A percentile compares a stretch with the other conserved stretches of the same genome.
These are phyloP conservation scores for Bombus confusus DNA, from an alignment of 1,140 invertebrate species.

Conservation along the genomic window DNA sequence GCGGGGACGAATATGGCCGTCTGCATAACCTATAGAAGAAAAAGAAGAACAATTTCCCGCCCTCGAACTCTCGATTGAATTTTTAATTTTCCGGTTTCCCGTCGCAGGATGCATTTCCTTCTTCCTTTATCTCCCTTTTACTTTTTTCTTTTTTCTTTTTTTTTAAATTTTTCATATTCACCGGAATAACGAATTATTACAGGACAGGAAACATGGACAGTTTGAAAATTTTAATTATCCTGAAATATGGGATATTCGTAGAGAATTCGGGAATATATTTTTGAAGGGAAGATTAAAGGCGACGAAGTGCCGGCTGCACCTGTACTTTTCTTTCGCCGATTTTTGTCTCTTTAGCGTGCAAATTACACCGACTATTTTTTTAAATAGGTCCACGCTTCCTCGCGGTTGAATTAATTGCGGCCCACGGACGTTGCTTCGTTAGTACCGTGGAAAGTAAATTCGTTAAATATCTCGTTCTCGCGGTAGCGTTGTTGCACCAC, in stretches of 20 bases:
- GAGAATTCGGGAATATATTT: background rate
- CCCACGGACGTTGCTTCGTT: constrained; percentile 61
- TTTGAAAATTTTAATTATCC: background rate
- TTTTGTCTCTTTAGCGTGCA: constrained; percentile 62
- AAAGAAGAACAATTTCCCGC: constrained; percentile 6
- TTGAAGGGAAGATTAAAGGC: background rate
- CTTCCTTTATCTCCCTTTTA: background rate
- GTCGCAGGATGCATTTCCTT: background rate
- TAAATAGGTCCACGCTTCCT: constrained; percentile 54
- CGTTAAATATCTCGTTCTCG: constrained; percentile 65
- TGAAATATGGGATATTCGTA: background rate
- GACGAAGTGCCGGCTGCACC: background rate
- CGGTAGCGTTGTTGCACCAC: constrained; percentile 1
- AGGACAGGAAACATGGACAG: background rate
- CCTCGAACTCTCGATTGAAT: constrained; percentile 4
- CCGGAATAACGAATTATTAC: background rate
- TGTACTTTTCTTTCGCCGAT: constrained; percentile 9
- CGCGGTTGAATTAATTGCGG: constrained; percentile 65
- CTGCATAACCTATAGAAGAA: background rate
- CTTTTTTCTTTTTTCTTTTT: background rate
- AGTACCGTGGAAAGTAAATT: constrained; percentile 62
- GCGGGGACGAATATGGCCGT: background rate
- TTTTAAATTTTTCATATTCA: background rate
- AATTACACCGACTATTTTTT: constrained; percentile 59
- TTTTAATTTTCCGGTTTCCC: constrained; percentile 33